These are phyloP conservation scores for Phortica variegata DNA, from an alignment of 1,140 invertebrate genomes.

Conservation along the genomic window DNA sequence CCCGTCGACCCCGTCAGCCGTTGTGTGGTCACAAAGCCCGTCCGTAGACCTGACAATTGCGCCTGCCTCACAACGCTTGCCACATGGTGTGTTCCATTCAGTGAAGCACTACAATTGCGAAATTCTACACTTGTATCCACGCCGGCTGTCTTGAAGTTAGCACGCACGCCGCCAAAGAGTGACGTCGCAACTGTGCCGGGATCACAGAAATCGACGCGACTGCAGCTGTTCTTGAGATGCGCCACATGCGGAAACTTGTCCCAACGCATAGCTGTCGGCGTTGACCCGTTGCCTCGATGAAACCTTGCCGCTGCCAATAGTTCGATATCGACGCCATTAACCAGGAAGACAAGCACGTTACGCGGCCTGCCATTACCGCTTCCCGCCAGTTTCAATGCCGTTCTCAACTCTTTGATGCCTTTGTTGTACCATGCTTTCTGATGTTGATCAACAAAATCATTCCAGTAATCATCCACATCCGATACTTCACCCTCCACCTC, in stretches of 20 bases:
- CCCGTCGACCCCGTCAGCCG: constrained; percentile 27
- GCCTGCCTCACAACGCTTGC: constrained; percentile 34
- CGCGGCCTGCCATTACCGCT: constrained; percentile 1
- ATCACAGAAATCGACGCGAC: constrained; percentile 20
- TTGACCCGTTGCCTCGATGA: not conserved
- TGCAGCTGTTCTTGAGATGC: constrained; percentile 32
- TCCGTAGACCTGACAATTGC: constrained; percentile 29
- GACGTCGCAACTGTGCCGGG: constrained; percentile 7
- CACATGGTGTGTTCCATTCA: constrained; percentile 6
- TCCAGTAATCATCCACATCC: constrained; percentile 42
- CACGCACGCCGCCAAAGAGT: constrained; percentile 31
- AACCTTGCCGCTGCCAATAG: constrained; percentile 25
- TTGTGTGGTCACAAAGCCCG: constrained; percentile 40
- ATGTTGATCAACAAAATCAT: constrained; percentile 21
- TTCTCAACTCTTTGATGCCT: constrained; percentile 35
- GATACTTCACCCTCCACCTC: constrained; percentile 42
- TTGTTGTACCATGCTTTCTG: constrained; percentile 41
- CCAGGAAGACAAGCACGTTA: constrained; percentile 25
- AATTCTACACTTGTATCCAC: constrained; percentile 8
- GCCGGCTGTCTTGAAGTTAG: not conserved
- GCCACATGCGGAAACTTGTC: constrained; percentile 30
- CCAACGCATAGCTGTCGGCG: constrained; percentile 23
- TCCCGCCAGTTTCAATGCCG: constrained; percentile 10
- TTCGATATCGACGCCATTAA: constrained; percentile 24
- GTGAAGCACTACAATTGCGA: not conserved